Evolutionary conservation across 2,888 invertebrate species (phyloP).

Genomic region (Acanthosepion pharaonis): DNA sequence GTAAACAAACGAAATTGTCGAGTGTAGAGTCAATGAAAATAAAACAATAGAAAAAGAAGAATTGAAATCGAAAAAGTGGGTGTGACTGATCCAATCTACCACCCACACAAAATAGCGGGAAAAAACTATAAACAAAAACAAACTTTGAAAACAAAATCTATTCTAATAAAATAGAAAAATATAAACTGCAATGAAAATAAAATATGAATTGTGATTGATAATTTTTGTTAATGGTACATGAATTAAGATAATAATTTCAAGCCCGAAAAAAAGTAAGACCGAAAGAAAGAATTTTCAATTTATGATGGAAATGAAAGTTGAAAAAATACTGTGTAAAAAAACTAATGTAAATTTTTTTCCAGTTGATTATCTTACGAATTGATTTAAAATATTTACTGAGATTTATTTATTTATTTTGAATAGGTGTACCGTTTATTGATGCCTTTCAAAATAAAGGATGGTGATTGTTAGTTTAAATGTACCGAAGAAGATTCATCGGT

Average conservation of each 20-base stretch:
- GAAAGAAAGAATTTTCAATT: too few relatives aligned
- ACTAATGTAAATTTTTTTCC: neutral
- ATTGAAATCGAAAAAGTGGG: neutral
- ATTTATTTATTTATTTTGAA: neutral
- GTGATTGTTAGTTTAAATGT: neutral
- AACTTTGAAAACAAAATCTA: neutral
- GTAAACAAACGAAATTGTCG: neutral
- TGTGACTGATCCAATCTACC: neutral
- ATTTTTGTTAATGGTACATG: neutral
- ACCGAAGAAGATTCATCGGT: neutral
- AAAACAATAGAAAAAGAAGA: neutral
- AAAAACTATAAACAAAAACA: neutral
- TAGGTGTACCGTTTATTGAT: neutral
- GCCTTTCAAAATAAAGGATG: neutral
- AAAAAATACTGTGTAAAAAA: neutral
- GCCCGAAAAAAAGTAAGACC: neutral
- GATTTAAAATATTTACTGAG: neutral
- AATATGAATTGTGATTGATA: neutral
- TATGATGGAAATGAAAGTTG: neutral
- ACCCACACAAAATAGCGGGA: slow-evolving; percentile 8
- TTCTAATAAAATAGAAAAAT: neutral
- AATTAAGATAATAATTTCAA: neutral
- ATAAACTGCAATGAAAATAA: neutral
- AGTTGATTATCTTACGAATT: neutral
- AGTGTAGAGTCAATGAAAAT: neutral